phyloP scores from a whole-genome alignment of 2,888 invertebrate species.

The Melipona bicolor region DNA sequence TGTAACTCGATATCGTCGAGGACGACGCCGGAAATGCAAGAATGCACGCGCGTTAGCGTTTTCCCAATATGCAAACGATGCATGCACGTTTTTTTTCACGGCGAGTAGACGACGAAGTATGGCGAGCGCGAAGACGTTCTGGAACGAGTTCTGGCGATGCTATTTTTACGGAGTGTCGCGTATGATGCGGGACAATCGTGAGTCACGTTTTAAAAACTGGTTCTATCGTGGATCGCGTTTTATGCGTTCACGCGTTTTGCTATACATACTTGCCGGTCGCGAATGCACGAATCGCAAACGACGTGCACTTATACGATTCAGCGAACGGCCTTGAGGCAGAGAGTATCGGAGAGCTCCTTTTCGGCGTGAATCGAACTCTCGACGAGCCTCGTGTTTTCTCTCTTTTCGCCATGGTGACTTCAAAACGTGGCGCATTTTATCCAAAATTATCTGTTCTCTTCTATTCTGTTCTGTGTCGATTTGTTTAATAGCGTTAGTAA shows the following conservation, averaged over 20 bases:
- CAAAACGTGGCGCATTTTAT: background rate
- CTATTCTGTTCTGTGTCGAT: too few relatives aligned
- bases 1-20: background rate
- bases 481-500: too few relatives aligned
- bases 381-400: background rate
- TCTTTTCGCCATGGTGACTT: background rate
- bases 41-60: background rate
- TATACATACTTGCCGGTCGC: background rate
- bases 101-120: background rate
- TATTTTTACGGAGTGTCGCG: constrained; percentile 62
- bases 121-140: constrained; percentile 10
- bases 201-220: constrained; percentile 72
- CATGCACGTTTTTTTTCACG: background rate
- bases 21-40: background rate
- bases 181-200: constrained; percentile 65
- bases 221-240: constrained; percentile 52
- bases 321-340: constrained; percentile 25
- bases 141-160: constrained; percentile 46
- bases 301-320: constrained; percentile 40
- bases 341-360: constrained; percentile 15
- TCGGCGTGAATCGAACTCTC: constrained; percentile 2
- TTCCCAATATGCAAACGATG: background rate
- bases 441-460: too few relatives aligned
- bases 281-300: constrained; percentile 3
- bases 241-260: constrained; percentile 23